Conservation (phyloP, 2,888 invertebrate species). For the Neoitamus cyanurus region DNA sequence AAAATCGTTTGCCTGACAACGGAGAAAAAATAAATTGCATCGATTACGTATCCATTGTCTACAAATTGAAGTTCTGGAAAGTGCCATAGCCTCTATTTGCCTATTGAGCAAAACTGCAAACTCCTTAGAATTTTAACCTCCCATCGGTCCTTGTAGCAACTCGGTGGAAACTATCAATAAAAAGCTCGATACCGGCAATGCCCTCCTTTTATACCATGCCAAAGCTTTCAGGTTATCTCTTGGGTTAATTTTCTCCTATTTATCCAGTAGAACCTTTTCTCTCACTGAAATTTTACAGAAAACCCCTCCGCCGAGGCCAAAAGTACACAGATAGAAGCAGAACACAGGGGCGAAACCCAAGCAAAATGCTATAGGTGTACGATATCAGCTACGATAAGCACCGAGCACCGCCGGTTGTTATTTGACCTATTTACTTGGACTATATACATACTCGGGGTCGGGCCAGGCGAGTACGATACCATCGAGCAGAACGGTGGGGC, state of each 20-base stretch:
- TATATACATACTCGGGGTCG: slow-evolving; percentile 29
- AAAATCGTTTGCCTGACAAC: neutral
- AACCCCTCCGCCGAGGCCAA: slow-evolving; percentile 11
- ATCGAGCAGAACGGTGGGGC: neutral
- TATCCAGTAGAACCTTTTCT: slow-evolving; percentile 13
- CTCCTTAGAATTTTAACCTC: neutral
- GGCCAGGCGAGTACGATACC: neutral
- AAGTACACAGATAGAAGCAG: slow-evolving; percentile 6
- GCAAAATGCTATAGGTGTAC: slow-evolving; percentile 10
- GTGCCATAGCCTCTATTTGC: neutral
- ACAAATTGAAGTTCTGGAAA: neutral
- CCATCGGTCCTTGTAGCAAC: neutral
- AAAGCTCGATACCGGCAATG: slow-evolving; percentile 15
- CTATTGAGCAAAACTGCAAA: neutral
- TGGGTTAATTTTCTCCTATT: slow-evolving; percentile 21
- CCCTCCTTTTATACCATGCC: neutral
- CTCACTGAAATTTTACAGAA: neutral
- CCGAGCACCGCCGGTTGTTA: slow-evolving; percentile 41
- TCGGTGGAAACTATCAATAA: slow-evolving; percentile 21
- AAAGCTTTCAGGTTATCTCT: slow-evolving; percentile 38
- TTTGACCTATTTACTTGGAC: slow-evolving; percentile 51
- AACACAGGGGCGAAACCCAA: neutral
- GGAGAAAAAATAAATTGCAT: neutral
- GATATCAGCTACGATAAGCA: slow-evolving; percentile 27
- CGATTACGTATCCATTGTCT: neutral